phyloP scores from a whole-genome alignment of 2,797 vertebrate genomes.

The Muscicapa striata region DNA sequence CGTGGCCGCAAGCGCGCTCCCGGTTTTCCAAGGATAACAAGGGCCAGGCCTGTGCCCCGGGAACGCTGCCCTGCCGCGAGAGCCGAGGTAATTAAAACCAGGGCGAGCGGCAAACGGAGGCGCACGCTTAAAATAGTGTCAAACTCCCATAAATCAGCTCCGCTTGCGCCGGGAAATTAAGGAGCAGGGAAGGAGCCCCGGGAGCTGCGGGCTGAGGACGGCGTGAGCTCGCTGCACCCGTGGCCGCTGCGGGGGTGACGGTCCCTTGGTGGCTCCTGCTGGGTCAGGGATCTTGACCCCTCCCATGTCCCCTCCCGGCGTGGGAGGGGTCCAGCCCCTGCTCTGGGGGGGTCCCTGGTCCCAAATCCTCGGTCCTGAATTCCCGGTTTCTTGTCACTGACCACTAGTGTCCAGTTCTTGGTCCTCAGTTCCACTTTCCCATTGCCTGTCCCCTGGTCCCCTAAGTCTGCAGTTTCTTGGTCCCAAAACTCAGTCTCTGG shows the following conservation, averaged over 20 bases:
- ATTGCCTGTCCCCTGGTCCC: not conserved
- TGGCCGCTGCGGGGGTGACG: not conserved
- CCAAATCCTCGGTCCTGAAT: too few species aligned
- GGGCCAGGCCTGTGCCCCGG: conserved; percentile 55
- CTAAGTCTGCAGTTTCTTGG: not conserved
- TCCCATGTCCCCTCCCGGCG: not conserved
- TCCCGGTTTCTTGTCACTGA: not conserved
- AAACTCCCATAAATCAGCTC: conserved; percentile 32
- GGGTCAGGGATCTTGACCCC: not conserved
- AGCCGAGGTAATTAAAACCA: conserved; percentile 48
- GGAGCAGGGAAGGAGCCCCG: not conserved
- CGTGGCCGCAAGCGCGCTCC: conserved; percentile 31
- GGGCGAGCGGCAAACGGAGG: conserved; percentile 28
- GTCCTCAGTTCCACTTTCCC: not conserved
- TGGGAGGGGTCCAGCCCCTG: not conserved
- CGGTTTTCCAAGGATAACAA: conserved; percentile 66
- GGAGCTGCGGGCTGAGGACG: not conserved
- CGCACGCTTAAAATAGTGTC: conserved; percentile 46
- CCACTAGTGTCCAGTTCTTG: not conserved
- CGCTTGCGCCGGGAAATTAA: conserved; percentile 21
- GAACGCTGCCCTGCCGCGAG: conserved; percentile 46
- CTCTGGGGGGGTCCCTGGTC: not conserved
- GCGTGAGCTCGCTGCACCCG: not conserved
- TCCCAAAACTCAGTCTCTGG: too few species aligned
- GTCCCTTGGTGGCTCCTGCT: not conserved